Evolutionary conservation across 2,797 vertebrate genomes (phyloP).

Genomic region (Kryptopterus vitreolus): DNA sequence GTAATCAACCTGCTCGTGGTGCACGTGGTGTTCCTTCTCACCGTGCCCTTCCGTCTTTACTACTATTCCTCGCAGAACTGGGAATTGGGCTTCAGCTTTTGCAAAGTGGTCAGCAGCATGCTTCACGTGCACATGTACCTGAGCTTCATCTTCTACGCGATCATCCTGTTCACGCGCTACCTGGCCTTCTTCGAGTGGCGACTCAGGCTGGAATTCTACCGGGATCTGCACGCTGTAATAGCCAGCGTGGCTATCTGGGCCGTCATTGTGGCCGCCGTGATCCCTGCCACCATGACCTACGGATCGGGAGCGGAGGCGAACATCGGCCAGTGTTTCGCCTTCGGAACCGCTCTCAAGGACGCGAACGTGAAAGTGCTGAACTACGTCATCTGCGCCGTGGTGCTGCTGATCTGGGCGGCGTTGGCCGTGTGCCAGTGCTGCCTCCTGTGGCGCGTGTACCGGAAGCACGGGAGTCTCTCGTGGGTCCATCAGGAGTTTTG

Average conservation of each 20-base stretch:
- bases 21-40: conserved; percentile 69
- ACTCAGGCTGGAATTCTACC: conserved; percentile 55
- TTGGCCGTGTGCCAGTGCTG: conserved; percentile 63
- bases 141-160: conserved; percentile 68
- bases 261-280: conserved; percentile 49
- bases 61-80: conserved; percentile 65
- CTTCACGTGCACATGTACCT: conserved; percentile 73
- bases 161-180: conserved; percentile 61
- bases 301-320: neutral
- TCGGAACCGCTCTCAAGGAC: conserved; percentile 57
- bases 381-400: conserved; percentile 60
- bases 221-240: conserved; percentile 50
- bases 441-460: conserved; percentile 57
- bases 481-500: conserved; percentile 68
- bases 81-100: conserved; percentile 58
- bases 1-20: conserved; percentile 68
- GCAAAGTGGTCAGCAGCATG: conserved; percentile 62
- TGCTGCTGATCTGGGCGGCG: conserved; percentile 53
- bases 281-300: conserved; percentile 62
- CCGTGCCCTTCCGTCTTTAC: conserved; percentile 73
- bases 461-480: conserved; percentile 58
- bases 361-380: conserved; percentile 54
- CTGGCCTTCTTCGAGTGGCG: conserved; percentile 58
- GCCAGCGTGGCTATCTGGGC: conserved; percentile 66
- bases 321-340: conserved; percentile 66